phyloP scores from a whole-genome alignment of 2,888 invertebrate species.

The Criorhina ranunculi region DNA sequence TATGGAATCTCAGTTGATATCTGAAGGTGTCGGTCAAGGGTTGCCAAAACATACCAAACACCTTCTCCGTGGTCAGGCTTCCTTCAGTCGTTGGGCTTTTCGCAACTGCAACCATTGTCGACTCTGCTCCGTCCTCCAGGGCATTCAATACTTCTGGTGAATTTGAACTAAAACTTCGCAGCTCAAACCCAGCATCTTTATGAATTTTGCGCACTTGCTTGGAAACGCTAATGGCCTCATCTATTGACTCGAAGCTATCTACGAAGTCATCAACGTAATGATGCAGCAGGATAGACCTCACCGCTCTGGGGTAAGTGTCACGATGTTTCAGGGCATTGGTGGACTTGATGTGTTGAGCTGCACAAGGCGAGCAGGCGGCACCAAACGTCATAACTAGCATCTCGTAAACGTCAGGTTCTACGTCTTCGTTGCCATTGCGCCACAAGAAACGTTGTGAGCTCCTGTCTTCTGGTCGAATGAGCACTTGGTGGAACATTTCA shows the following conservation, averaged over 20 bases:
- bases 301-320: no score
- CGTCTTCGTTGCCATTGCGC: neutral
- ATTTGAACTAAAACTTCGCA: neutral
- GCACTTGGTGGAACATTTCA: constrained; percentile 78
- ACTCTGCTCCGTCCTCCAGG: neutral
- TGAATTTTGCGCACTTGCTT: neutral
- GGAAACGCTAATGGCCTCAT: neutral
- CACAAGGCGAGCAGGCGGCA: neutral
- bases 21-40: neutral
- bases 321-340: neutral
- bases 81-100: neutral
- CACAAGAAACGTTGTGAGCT: neutral
- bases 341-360: neutral
- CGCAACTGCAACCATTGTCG: neutral
- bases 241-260: no score
- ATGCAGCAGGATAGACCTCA: no score
- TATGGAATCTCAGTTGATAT: neutral
- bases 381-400: neutral
- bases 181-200: neutral
- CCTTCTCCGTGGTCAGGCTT: constrained; percentile 2
- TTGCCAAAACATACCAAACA: constrained; percentile 11
- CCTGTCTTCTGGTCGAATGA: neutral
- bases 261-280: no score
- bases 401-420: neutral
- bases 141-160: neutral